Evolutionary conservation across 2,888 invertebrate species (phyloP), one percentile per base, ranked within the genome.

Genomic region (Agriopis marginaria): DNA sequence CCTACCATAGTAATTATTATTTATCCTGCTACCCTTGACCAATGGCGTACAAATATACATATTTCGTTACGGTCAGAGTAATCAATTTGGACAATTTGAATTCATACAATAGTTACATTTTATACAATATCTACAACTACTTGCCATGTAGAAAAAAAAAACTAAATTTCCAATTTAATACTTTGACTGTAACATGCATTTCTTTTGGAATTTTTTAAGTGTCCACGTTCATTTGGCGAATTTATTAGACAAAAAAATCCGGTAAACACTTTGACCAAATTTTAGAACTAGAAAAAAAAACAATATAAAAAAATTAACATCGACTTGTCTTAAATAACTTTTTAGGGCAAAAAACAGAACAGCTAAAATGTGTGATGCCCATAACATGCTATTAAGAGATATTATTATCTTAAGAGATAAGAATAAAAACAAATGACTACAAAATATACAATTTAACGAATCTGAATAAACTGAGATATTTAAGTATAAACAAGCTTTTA

Each of bases 401-500:
- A n/a, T n/a, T n/a, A n/a, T n/a, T 58, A 76, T 75, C 72, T 76
- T 83, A 82, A 75, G 73, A 78, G 78, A 82, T 67, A 81, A 72
- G 78, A 71, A 80, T 80, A 84, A 83, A 83, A 89, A 88, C 85
- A 85, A 89, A 85, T 86, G 87, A 86, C 87, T 89, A 87, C 85
- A 88, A 89, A 89, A 89, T 88, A 89, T 88, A 88, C 82, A 87
- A 75, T 71, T 79, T 78, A 88, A 88, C 85, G 84, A 84, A 84
- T 84, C 77, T 76, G 80, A 76, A 77, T 66, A 65, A 80, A 78
- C 71, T 68, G 76, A 71, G 58, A 54, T 54, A 50, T 68, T 67
- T 40, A 60, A 58, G 51, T 8, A 12, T 39, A 54, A 39, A 12
- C 32, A 32, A 32, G 32, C 32, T 5, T 32, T 32, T 32, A 32